Base-by-base conservation (phyloP, 2,888 invertebrate species). In the Seladonia tumulorum region DNA sequence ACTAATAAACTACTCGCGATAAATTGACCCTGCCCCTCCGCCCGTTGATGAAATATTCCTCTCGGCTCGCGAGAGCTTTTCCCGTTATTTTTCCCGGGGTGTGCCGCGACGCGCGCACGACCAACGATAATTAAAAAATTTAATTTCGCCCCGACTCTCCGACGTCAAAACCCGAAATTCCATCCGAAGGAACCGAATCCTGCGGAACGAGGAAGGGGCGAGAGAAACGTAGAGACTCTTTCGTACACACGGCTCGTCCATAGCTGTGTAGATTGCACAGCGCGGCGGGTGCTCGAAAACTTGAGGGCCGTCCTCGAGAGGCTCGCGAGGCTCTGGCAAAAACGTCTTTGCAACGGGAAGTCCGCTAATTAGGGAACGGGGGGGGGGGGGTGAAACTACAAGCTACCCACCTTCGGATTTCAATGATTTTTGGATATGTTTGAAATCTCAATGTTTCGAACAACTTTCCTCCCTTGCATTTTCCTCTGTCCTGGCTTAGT, bases 351-450 rank as follows among this genome's bases (percentile, higher is more conserved):
- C 57, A 78, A 74, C 82, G 53, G 79, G 45, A 74, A 70, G 82
- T 82, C 63, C 68, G 74, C 88, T 89, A 89, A 89, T 89, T 89
- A 85, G 78, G 63, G 85, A 80, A 83, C 63, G 16, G 63, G 16
- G 10, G 1, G 10, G 57, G n/a, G 16, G 63, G 16, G 10, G 4
- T 57, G 57, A 57, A n/a, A 57, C 10, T 57, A n/a, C n/a, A 22
- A 53, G 22, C 53, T 53, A 22, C 57, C 10, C 1, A 3, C n/a
- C 3, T n/a, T 53, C 1, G 3, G 10, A n/a, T 57, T 3, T 57
- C n/a, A 10, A 57, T 57, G 10, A 57, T 22, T 57, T 57, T 57
- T 4, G 10, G n/a, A 57, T 57, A 45, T 10, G 10, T 12, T 45
- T 10, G 45, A 39, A 53, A 53, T 53, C 8, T 22, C 49, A 22